Percentiles rank a stretch among this genome's conserved stretches.
These are phyloP conservation scores for Leptopilina clavipes DNA, from an alignment of 1,140 invertebrate species.

Conservation along the genomic window DNA sequence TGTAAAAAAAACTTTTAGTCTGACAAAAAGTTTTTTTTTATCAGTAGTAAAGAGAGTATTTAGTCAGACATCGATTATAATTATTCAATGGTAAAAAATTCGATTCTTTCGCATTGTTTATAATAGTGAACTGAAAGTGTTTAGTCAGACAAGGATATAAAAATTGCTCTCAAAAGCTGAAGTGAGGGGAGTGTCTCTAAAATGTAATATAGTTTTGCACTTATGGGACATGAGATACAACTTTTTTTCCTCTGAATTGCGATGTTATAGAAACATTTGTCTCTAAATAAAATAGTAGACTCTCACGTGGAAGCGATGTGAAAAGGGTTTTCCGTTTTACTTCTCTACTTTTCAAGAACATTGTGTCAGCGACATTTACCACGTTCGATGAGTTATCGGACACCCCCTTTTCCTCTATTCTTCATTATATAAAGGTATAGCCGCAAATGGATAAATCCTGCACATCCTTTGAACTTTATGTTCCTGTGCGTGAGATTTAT, in stretches of 20 bases:
- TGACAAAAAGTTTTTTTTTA: too few species aligned
- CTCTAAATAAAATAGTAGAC: not conserved
- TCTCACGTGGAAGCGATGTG: not conserved
- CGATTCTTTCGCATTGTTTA: too few species aligned
- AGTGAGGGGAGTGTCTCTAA: not conserved
- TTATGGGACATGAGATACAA: not conserved
- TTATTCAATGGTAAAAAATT: too few species aligned
- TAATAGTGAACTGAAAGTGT: too few species aligned
- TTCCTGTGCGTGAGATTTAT: conserved; percentile 50
- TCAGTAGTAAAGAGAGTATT: too few species aligned
- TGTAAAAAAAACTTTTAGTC: too few species aligned
- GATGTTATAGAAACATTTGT: not conserved
- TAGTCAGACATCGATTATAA: too few species aligned
- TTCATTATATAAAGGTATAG: conserved; percentile 48
- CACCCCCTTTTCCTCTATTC: conserved; percentile 53
- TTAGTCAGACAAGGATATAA: too few species aligned
- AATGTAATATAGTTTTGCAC: not conserved
- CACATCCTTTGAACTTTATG: conserved; percentile 55
- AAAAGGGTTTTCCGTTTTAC: not conserved
- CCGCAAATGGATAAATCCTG: conserved; percentile 54
- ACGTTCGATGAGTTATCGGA: conserved; percentile 48
- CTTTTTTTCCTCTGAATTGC: not conserved
- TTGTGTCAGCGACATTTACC: conserved; percentile 31
- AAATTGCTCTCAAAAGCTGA: too few species aligned
- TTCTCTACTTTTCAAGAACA: conserved; percentile 5